phyloP scores from a whole-genome alignment of 2,888 invertebrate species.

The Allacma fusca region DNA sequence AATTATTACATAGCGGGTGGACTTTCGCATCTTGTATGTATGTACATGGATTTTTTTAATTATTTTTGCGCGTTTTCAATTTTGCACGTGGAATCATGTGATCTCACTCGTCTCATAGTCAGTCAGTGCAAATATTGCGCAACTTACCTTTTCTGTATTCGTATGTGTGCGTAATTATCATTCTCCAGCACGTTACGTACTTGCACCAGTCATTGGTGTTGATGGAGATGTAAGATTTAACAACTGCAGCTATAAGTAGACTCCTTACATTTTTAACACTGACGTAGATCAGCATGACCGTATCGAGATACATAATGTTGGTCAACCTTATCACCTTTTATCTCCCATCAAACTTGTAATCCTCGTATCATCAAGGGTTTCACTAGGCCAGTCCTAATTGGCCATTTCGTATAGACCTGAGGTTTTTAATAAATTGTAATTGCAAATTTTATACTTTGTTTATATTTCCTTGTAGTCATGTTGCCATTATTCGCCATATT shows the following conservation, averaged over 20 bases:
- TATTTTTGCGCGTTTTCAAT: constrained; percentile 19
- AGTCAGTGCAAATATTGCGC: constrained; percentile 24
- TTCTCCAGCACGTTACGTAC: constrained; percentile 14
- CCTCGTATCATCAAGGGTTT: constrained; percentile 2
- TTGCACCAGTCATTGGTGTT: neutral
- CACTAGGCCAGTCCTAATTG: neutral
- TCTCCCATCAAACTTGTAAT: neutral
- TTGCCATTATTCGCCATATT: neutral
- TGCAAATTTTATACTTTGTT: neutral
- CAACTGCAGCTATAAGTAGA: neutral
- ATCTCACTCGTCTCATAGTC: neutral
- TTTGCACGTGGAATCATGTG: constrained; percentile 30
- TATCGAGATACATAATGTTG: neutral
- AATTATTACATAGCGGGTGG: too few relatives aligned
- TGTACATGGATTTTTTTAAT: neutral
- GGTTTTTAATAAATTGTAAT: neutral
- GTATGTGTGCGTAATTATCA: neutral
- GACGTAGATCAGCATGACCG: constrained; percentile 3
- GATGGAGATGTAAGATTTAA: neutral
- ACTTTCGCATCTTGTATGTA: neutral
- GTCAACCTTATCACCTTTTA: neutral
- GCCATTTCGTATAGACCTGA: neutral
- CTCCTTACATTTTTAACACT: neutral
- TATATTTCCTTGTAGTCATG: neutral
- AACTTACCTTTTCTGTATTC: constrained; percentile 18